phyloP scores from a whole-genome alignment of 2,113 vertebrate genomes.

The Psittacula cyanocephala region DNA sequence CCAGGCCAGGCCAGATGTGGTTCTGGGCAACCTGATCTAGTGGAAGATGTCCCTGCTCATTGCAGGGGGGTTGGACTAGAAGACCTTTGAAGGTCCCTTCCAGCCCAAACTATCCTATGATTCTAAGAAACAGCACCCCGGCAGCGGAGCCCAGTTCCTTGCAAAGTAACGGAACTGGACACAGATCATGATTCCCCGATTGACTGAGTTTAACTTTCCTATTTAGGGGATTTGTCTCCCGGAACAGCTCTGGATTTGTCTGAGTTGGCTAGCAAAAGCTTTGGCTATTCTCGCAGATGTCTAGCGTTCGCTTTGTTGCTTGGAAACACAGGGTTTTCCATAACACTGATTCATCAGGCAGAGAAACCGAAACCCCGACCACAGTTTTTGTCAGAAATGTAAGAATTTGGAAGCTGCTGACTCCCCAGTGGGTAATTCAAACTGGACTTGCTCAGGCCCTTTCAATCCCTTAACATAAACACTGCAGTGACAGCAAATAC shows the following conservation, averaged over 20 bases:
- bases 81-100: neutral
- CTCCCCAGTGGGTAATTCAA: slow-evolving; percentile 63
- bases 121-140: neutral
- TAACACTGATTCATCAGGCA: neutral
- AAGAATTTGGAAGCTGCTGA: slow-evolving; percentile 44
- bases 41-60: neutral
- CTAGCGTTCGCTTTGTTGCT: neutral
- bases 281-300: neutral
- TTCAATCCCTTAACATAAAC: slow-evolving; percentile 25
- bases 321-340: neutral
- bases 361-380: slow-evolving; percentile 3
- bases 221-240: neutral
- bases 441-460: slow-evolving; percentile 71
- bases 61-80: neutral
- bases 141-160: neutral
- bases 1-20: neutral
- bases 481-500: slow-evolving; percentile 25
- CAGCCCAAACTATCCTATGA: neutral
- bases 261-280: neutral
- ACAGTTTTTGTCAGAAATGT: neutral
- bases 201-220: neutral
- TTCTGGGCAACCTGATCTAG: neutral
- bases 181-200: neutral
- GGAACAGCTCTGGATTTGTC: neutral
- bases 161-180: neutral